Evolutionary conservation across 2,888 invertebrate genomes (phyloP).

Genomic region (Lochmaea capreae): DNA sequence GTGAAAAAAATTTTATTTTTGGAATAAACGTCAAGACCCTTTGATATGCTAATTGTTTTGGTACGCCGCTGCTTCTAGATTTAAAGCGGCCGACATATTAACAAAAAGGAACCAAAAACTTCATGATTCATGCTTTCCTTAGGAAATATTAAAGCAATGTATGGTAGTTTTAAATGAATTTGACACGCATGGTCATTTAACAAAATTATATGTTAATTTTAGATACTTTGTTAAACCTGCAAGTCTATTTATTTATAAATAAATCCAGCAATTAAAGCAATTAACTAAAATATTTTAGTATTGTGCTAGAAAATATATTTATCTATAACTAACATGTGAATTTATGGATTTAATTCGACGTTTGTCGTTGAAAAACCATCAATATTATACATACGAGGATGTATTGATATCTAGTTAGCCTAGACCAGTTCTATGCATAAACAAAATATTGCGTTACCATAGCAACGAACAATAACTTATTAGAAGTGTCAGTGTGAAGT

Average conservation of each 20-base stretch:
- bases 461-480: too few relatives aligned
- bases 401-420: too few relatives aligned
- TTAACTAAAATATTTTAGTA: too few relatives aligned
- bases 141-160: slow-evolving; percentile 24
- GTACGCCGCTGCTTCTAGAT: slow-evolving; percentile 12
- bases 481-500: too few relatives aligned
- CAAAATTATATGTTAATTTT: slow-evolving; percentile 22
- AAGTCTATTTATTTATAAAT: not conserved
- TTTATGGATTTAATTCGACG: too few relatives aligned
- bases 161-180: slow-evolving; percentile 22
- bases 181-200: slow-evolving; percentile 23
- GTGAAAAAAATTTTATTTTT: too few relatives aligned
- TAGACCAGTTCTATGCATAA: too few relatives aligned
- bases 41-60: not conserved
- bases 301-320: too few relatives aligned
- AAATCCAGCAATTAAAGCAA: not conserved
- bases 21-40: not conserved
- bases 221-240: slow-evolving; percentile 7
- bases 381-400: too few relatives aligned
- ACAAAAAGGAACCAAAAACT: slow-evolving; percentile 17
- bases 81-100: slow-evolving; percentile 20
- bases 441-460: too few relatives aligned
- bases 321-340: too few relatives aligned
- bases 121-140: slow-evolving; percentile 30
- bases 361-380: too few relatives aligned